These are phyloP conservation scores for Caenorhabditis remanei DNA, from an alignment of 1,140 invertebrate species.

Conservation along the genomic window DNA sequence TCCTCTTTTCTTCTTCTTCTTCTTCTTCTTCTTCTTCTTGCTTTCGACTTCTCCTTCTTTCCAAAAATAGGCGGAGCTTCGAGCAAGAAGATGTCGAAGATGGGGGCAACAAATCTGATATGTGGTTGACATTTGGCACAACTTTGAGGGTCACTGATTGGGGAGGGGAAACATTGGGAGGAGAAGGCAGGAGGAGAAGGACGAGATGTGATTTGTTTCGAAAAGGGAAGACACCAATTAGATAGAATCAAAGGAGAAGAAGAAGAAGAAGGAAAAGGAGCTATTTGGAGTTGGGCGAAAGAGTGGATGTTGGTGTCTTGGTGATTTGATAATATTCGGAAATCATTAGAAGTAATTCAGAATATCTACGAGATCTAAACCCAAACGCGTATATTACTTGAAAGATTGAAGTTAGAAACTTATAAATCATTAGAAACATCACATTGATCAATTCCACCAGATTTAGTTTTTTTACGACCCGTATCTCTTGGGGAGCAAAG, in stretches of 20 bases:
- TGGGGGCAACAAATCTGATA: slow-evolving; percentile 42
- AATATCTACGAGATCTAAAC: no score
- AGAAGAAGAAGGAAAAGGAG: neutral
- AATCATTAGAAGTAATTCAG: no score
- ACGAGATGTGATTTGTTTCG: slow-evolving; percentile 7
- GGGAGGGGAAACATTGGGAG: neutral
- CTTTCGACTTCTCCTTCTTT: slow-evolving; percentile 14
- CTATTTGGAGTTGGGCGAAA: neutral
- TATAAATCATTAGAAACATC: no score
- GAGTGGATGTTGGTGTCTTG: no score
- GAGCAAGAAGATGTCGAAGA: slow-evolving; percentile 6
- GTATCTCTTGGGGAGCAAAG: no score
- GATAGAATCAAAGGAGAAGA: neutral
- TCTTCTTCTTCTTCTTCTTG: slow-evolving; percentile 29
- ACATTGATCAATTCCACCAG: no score
- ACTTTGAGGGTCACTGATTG: slow-evolving; percentile 28
- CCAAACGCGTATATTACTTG: no score
- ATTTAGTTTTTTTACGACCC: no score
- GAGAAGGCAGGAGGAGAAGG: neutral
- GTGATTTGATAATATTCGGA: no score
- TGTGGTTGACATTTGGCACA: slow-evolving; percentile 44
- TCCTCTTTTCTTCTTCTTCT: slow-evolving; percentile 37
- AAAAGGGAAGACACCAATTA: slow-evolving; percentile 29
- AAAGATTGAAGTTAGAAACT: no score
- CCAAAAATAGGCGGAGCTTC: slow-evolving; percentile 11